Evolutionary conservation across 2,113 vertebrate species (phyloP), one percentile per base, ranked within the genome.

Genomic region (Anhinga anhinga): DNA sequence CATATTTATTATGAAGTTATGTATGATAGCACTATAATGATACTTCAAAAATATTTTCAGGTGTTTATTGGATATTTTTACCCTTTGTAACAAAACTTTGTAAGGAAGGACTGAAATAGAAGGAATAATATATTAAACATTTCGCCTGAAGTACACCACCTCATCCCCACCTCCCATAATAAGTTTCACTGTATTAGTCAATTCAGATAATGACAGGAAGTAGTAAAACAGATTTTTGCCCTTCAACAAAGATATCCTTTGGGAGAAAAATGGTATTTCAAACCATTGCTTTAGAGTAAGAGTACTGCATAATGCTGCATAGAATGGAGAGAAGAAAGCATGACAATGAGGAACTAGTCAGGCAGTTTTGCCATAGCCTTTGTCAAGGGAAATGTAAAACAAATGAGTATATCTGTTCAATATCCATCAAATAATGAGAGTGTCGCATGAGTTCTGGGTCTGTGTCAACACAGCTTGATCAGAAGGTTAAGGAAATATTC

Each of bases 351-450:
- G 34, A 69, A 14, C 29, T n/a, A 73, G 32, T 66, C 26, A 78
- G 25, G 69, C 26, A 81, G 40, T 63, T 94, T 90, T 92, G 15
- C 38, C 55, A 78, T 50, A 67, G 63, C 15, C 23, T 88, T 88
- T 83, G 45, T 65, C 59, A 81, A 77, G 88, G 38, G 63, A 93
- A 92, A 93, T 88, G 29, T 67, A 94, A 92, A 93, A 78, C 62
- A 88, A 92, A 88, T 73, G 55, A 78, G 27, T 10, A 36, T 78
- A 93, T 83, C 67, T 71, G 67, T 66, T 93, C 69, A 88, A 86
- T 56, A 90, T 81, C 38, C 40, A 47, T 82, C 42, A 88, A 74
- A 53, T 70, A 67, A 81, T 59, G 23, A 88, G 21, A 66, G 9
- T 90, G 34, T 55, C 72, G 56, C 66, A 42, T 59, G 26, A 74